A percentile compares a stretch with the other conserved stretches of the same genome.
Evolutionary conservation across 2,113 vertebrate species (phyloP).

Genomic region (Tenebrosternarchus preto): DNA sequence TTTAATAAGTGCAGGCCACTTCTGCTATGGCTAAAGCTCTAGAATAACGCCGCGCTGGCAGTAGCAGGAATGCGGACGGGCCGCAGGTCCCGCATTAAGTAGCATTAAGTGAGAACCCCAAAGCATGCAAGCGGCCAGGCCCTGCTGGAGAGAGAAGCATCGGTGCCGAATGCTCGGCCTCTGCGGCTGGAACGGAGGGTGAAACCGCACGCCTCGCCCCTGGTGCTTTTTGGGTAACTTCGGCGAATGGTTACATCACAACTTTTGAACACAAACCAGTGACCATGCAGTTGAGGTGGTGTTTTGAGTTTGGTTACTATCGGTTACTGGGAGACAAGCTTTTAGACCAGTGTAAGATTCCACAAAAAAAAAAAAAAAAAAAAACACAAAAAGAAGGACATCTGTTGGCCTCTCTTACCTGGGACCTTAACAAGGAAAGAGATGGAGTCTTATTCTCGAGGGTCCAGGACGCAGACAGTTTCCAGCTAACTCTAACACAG

Average conservation of each 20-base stretch:
- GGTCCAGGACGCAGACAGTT: slow-evolving; percentile 57
- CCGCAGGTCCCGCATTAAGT: slow-evolving; percentile 68
- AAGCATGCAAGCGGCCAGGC: slow-evolving; percentile 61
- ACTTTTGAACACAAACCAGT: neutral
- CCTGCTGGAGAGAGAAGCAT: slow-evolving; percentile 31
- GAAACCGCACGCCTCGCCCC: slow-evolving; percentile 32
- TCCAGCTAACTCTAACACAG: slow-evolving; percentile 56
- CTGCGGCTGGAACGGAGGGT: slow-evolving; percentile 47
- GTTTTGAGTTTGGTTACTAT: neutral
- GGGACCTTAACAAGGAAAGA: slow-evolving; percentile 34
- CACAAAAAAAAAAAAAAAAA: neutral
- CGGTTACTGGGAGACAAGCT: neutral
- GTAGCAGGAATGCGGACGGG: slow-evolving; percentile 69
- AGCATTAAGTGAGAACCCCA: slow-evolving; percentile 69
- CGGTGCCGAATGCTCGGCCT: slow-evolving; percentile 21
- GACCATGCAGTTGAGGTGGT: slow-evolving; percentile 17
- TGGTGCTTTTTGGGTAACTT: slow-evolving; percentile 19
- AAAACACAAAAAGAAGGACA: neutral
- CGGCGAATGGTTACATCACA: slow-evolving; percentile 18
- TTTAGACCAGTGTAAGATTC: neutral
- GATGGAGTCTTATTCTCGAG: slow-evolving; percentile 55
- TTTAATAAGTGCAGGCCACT: slow-evolving; percentile 62
- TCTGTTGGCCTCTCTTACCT: slow-evolving; percentile 47
- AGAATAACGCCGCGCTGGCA: slow-evolving; percentile 62
- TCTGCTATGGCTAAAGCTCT: slow-evolving; percentile 56